A percentile compares a stretch with the other conserved stretches of the same genome.
phyloP scores from a whole-genome alignment of 1,140 invertebrate species.

The Drosophila sp. region DNA sequence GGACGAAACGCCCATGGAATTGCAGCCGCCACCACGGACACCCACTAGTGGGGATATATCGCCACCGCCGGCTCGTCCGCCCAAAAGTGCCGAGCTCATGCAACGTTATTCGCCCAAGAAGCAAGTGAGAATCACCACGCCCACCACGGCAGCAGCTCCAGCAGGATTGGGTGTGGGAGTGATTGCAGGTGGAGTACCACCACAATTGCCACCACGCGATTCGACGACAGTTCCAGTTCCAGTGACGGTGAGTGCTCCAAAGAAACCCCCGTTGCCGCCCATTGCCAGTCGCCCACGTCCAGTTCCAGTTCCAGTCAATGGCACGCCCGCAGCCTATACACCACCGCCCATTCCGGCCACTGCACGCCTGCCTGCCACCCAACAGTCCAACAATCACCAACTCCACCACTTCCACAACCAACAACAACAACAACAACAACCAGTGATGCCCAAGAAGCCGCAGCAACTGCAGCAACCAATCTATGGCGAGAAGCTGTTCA shows the following conservation, averaged over 20 bases:
- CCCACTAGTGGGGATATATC: conserved; percentile 82
- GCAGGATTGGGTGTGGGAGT: conserved; percentile 10
- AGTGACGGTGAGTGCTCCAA: conserved; percentile 84
- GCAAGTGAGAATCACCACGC: conserved; percentile 42
- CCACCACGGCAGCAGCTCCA: conserved; percentile 12
- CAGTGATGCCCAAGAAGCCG: conserved; percentile 74
- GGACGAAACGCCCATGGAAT: conserved; percentile 45
- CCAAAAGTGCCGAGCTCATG: conserved; percentile 84
- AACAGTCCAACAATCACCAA: conserved; percentile 64
- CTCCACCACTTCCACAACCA: not conserved
- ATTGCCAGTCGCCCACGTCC: conserved; percentile 85
- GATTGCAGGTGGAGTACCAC: conserved; percentile 69
- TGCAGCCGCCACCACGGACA: conserved; percentile 84
- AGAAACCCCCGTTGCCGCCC: conserved; percentile 89
- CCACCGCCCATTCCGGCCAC: conserved; percentile 80
- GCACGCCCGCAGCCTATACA: conserved; percentile 34
- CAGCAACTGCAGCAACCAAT: conserved; percentile 65
- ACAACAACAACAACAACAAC: conserved; percentile 20
- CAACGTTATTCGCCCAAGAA: conserved; percentile 83
- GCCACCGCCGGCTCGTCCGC: conserved; percentile 85
- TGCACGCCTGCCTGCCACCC: conserved; percentile 62
- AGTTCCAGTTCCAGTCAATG: conserved; percentile 29
- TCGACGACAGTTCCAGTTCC: conserved; percentile 55
- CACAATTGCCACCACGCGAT: conserved; percentile 84
- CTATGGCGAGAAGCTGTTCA: conserved; percentile 77